Evolutionary conservation across 2,113 vertebrate genomes (phyloP).

Genomic region (Takifugu bimaculatus): DNA sequence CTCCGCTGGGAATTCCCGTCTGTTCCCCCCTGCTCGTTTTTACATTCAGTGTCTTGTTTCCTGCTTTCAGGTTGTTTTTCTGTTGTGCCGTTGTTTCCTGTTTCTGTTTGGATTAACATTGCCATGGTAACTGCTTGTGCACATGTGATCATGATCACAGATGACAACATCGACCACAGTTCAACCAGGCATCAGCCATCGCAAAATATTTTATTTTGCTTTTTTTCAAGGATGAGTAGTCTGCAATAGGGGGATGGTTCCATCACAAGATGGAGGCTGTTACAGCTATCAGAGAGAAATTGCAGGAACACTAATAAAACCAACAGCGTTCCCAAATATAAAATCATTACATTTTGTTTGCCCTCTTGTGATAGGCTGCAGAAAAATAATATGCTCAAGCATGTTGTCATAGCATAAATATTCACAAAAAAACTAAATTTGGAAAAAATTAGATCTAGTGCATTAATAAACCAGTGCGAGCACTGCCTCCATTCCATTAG

Average conservation of each 20-base stretch:
- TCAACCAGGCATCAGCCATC: conserved; percentile 3
- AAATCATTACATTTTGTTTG: background rate
- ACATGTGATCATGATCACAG: conserved; percentile 13
- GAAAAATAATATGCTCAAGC: too few species aligned
- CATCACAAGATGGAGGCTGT: background rate
- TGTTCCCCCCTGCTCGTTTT: conserved; percentile 1
- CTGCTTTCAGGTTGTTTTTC: background rate
- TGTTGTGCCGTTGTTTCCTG: background rate
- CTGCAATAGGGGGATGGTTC: background rate
- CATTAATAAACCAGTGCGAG: too few species aligned
- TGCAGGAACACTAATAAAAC: background rate
- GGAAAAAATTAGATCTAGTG: too few species aligned
- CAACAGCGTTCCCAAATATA: background rate
- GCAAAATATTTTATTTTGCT: background rate
- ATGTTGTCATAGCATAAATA: too few species aligned
- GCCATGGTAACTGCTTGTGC: conserved; percentile 2
- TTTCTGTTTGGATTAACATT: conserved; percentile 1
- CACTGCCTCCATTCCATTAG: too few species aligned
- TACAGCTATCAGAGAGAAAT: background rate
- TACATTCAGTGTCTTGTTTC: background rate
- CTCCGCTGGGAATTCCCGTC: conserved; percentile 11
- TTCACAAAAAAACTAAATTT: too few species aligned
- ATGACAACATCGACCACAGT: conserved; percentile 15
- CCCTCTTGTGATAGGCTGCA: background rate
- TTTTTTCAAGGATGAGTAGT: background rate